Evolutionary conservation across 2,888 invertebrate genomes (phyloP).

Genomic region (Epinotia ramella): DNA sequence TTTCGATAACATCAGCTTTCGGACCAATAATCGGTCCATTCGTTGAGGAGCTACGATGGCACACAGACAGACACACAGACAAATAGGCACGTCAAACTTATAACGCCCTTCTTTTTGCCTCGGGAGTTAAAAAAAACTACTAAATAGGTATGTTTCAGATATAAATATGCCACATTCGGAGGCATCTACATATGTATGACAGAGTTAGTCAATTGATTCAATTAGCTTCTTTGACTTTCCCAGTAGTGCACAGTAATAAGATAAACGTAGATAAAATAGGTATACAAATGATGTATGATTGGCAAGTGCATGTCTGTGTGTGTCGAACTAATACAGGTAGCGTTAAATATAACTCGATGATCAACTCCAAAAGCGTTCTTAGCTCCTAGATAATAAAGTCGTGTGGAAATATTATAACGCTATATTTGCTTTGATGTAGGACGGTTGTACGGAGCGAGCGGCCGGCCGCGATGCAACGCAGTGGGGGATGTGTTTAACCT

Average conservation of each 20-base stretch:
- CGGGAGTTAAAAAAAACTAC: not conserved
- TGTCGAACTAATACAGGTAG: not conserved
- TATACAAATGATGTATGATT: conserved; percentile 15
- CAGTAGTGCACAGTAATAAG: conserved; percentile 25
- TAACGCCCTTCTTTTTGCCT: too few species aligned
- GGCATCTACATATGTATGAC: not conserved
- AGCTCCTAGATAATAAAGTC: conserved; percentile 6
- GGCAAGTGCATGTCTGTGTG: conserved; percentile 6
- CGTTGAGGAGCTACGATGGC: too few species aligned
- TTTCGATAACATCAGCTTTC: too few species aligned
- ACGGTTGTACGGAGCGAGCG: conserved; percentile 40
- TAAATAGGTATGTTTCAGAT: not conserved
- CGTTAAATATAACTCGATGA: not conserved
- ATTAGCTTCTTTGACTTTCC: conserved; percentile 38
- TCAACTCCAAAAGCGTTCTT: conserved; percentile 5
- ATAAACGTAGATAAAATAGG: conserved; percentile 14
- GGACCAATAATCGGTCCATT: too few species aligned
- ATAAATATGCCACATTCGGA: not conserved
- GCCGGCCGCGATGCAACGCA: conserved; percentile 54
- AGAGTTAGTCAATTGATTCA: conserved; percentile 22
- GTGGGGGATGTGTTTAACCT: conserved; percentile 73
- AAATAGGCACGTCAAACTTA: too few species aligned
- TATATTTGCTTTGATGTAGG: conserved; percentile 4
- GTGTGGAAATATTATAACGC: conserved; percentile 9
- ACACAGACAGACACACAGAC: too few species aligned